Percentiles rank a stretch among this genome's conserved stretches.
Conservation (phyloP, 1,140 invertebrate genomes). For the Neuroterus valhalla region DNA sequence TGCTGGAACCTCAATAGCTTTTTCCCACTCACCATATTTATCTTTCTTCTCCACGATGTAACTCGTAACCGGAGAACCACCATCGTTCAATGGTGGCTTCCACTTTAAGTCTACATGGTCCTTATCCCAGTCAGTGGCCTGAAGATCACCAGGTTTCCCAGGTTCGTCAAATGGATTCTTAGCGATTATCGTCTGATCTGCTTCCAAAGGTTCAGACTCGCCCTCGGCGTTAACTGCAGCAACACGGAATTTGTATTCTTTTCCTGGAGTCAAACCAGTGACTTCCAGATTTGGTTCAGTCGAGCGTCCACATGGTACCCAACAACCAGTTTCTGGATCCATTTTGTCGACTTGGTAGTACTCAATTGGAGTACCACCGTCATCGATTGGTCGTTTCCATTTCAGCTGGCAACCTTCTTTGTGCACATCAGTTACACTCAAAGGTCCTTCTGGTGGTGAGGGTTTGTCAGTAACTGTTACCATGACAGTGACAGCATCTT, state of each 20-base stretch:
- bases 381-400: conserved; percentile 94
- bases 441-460: conserved; percentile 88
- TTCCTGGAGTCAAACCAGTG: conserved; percentile 89
- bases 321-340: conserved; percentile 94
- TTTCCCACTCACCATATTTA: conserved; percentile 96
- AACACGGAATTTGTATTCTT: conserved; percentile 96
- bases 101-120: conserved; percentile 94
- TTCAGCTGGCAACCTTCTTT: conserved; percentile 95
- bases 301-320: conserved; percentile 92
- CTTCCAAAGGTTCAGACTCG: conserved; percentile 94
- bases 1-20: conserved; percentile 88
- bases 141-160: conserved; percentile 91
- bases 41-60: conserved; percentile 96
- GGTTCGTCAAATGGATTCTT: conserved; percentile 99
- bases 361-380: conserved; percentile 91
- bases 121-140: conserved; percentile 96
- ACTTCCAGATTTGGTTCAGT: conserved; percentile 89
- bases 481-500: conserved; percentile 91
- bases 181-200: conserved; percentile 90
- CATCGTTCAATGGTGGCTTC: conserved; percentile 87
- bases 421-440: conserved; percentile 92
- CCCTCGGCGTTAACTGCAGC: conserved; percentile 97
- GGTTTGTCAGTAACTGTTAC: conserved; percentile 96
- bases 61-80: conserved; percentile 89
- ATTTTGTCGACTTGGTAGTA: conserved; percentile 96